These are phyloP conservation scores for Grammomys dolichurus DNA, from an alignment of 2,113 vertebrate species.

Conservation along the genomic window DNA sequence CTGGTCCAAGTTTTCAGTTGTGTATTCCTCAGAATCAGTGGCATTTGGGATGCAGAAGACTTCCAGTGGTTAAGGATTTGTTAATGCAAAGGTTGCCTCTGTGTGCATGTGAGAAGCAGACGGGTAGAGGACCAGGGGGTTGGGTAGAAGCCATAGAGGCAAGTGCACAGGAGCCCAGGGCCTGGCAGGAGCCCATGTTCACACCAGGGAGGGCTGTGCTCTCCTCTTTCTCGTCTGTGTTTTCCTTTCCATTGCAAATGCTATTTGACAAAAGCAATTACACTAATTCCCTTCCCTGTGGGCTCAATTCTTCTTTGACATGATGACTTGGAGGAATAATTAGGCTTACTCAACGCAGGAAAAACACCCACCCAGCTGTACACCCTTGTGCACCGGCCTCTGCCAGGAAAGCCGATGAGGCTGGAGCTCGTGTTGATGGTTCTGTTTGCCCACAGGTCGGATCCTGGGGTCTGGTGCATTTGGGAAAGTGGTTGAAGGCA, in stretches of 20 bases:
- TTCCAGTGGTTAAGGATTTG: conserved; percentile 31
- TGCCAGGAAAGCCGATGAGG: neutral
- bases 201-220: neutral
- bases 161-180: neutral
- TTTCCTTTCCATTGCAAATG: conserved; percentile 63
- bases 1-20: neutral
- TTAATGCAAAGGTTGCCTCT: neutral
- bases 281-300: conserved; percentile 67
- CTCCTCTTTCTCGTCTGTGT: neutral
- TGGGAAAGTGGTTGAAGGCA: conserved; percentile 99
- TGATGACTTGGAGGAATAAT: conserved; percentile 13
- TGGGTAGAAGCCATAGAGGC: conserved; percentile 3
- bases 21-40: neutral
- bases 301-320: conserved; percentile 54
- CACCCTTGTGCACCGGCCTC: neutral
- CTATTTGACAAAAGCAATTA: conserved; percentile 67
- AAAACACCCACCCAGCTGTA: neutral
- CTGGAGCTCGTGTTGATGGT: conserved; percentile 31
- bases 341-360: neutral
- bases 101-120: conserved; percentile 52
- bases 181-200: neutral
- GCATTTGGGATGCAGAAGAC: neutral
- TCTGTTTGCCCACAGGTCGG: conserved; percentile 89
- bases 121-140: conserved; percentile 15
- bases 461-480: conserved; percentile 98